Evolutionary conservation across 2,797 vertebrate genomes (phyloP).

Genomic region (Apogon talboti): DNA sequence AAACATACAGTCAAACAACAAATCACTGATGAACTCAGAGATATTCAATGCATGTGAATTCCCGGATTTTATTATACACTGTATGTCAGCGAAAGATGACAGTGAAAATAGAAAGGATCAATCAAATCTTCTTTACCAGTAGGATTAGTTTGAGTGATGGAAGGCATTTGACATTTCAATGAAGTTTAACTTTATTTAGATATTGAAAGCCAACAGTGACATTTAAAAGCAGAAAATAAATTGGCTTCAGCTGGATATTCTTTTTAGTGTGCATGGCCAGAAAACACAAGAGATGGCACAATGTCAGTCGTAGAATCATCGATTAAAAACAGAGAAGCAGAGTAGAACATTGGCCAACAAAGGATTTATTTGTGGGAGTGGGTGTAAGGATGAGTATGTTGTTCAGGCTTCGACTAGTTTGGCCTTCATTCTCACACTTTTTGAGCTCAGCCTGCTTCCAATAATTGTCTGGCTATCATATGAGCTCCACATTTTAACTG

Average conservation of each 20-base stretch:
- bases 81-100: slow-evolving; percentile 11
- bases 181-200: slow-evolving; percentile 7
- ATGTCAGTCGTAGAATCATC: slow-evolving; percentile 29
- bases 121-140: neutral
- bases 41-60: too few species aligned
- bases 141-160: slow-evolving; percentile 12
- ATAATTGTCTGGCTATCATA: slow-evolving; percentile 14
- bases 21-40: too few species aligned
- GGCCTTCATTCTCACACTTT: slow-evolving; percentile 35
- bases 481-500: slow-evolving; percentile 21
- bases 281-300: slow-evolving; percentile 26
- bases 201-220: neutral
- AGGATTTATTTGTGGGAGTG: slow-evolving; percentile 34
- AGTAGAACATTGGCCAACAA: slow-evolving; percentile 30
- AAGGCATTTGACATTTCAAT: neutral
- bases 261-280: slow-evolving; percentile 1
- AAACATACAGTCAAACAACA: too few species aligned
- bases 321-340: slow-evolving; percentile 17
- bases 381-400: slow-evolving; percentile 26
- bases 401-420: slow-evolving; percentile 33
- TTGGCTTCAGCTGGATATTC: slow-evolving; percentile 5
- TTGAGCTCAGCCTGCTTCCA: slow-evolving; percentile 14
- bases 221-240: slow-evolving; percentile 10
- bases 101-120: neutral
- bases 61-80: neutral